Evolutionary conservation across 1,140 invertebrate genomes (phyloP), one percentile per base, ranked within the genome.

Genomic region (Frieseomelitta varia): DNA sequence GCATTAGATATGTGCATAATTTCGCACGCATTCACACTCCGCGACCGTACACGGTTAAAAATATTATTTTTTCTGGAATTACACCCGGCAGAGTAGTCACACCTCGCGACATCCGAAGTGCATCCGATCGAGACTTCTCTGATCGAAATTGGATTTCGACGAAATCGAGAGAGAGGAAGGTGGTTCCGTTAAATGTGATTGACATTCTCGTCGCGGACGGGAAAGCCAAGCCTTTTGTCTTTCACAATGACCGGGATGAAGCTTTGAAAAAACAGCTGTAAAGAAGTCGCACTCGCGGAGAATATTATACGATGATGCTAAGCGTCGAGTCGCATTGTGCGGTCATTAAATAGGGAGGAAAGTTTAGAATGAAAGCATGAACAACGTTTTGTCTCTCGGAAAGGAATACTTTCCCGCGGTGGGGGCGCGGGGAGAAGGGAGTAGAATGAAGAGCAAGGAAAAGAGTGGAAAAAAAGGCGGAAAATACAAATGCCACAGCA

Each of bases 1-100:
- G 71, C 56, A 68, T 83, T 84, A 88, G 65, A 79, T 71, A 84
- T 84, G 84, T 86, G 83, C 87, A 88, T 88, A 89, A 89, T 89
- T 83, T 79, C 55, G 53, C 34, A 30, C 82, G 82, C 34, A 19
- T 19, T 4, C 34, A 63, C 34, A 4, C 15, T 27, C 10, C 17
- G 8, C 21, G 30, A 2, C 15, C 10, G 30, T 58, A 30, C 58
- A 30, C n/a, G 47, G 21, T 34, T 4, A 17, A 34, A 47, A 14
- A 47, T 53, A 24, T 58, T 75, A 39, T 58, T 58, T 34, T 34
- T 12, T 34, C n/a, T 56, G 6, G 11, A 30, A 2, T 3, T 24
- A 10, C 19, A 47, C 1, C 12, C 11, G 12, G 24, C 39, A 8
- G 39, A 47, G 39, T 47, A 47, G 39, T 47, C 24, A 61, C 24